These are phyloP conservation scores for Pristionchus mayeri DNA, from an alignment of 2,888 invertebrate genomes.

Conservation along the genomic window DNA sequence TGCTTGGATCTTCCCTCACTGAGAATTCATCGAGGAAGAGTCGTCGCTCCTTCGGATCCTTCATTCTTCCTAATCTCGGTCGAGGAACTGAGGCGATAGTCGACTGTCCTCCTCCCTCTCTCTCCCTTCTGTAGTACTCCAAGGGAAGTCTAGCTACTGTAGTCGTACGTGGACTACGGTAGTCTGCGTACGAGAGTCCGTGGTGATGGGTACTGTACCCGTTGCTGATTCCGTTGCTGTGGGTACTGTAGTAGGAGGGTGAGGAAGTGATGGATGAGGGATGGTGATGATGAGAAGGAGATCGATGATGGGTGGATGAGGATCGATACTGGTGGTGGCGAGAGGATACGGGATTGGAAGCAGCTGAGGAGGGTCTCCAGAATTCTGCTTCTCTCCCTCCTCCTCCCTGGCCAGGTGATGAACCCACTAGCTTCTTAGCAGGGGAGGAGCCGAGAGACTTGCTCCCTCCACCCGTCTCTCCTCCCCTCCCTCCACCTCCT, in stretches of 20 bases:
- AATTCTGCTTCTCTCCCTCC: not conserved
- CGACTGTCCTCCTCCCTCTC: conserved; percentile 11
- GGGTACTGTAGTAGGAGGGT: conserved; percentile 29
- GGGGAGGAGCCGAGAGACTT: conserved; percentile 14
- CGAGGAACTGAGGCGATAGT: conserved; percentile 25
- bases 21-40: conserved; percentile 47
- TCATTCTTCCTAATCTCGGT: conserved; percentile 16
- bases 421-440: conserved; percentile 29
- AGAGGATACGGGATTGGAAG: conserved; percentile 1
- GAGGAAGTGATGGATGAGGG: conserved; percentile 22
- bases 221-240: not conserved
- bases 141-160: conserved; percentile 29
- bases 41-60: conserved; percentile 46
- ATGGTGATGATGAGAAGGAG: not conserved
- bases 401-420: not conserved
- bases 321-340: conserved; percentile 27
- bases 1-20: conserved; percentile 46
- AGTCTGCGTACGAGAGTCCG: conserved; percentile 20
- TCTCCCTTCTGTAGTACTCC: conserved; percentile 41
- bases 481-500: not conserved
- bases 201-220: not conserved
- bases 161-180: conserved; percentile 43
- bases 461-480: not conserved
- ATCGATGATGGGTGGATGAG: conserved; percentile 15
- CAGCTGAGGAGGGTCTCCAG: conserved; percentile 36